Base-by-base conservation (phyloP, 2,888 invertebrate genomes). In the Seira sanloemensis region DNA sequence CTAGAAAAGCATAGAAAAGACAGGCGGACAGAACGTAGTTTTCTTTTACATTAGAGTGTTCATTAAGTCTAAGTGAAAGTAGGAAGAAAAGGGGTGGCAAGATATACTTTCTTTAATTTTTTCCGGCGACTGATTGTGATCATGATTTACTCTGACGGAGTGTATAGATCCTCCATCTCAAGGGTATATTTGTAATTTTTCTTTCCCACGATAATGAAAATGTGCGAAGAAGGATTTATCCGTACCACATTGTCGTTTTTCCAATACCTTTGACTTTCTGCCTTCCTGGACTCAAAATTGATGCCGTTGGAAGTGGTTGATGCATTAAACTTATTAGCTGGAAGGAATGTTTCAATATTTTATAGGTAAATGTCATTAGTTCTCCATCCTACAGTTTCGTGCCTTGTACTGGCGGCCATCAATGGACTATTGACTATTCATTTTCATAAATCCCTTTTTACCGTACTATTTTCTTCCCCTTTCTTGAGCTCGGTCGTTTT, bases 391-490 rank as follows among this genome's bases (percentile, higher is more conserved):
- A 37, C 12, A 12, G 4, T 12, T 37, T 37, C 4, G 4, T 37
- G 37, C 37, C 12, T 37, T 12, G 37, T 37, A 37, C 37, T 12
- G 37, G n/a, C n/a, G n/a, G n/a, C n/a, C 37, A 37, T 37, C 37
- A 37, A 37, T 37, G 12, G 5, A 37, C 37, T 50, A 67, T 54
- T n/a, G 67, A 26, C 67, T 72, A 73, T 67, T 73, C 79, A 71
- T 79, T 79, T 79, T 79, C 73, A 79, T 79, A 79, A 73, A 73
- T 78, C 78, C 18, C 25, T 24, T n/a, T 24, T 69, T 24, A 37
- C 19, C 25, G 4, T 37, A n/a, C n/a, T n/a, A n/a, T 68, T 19
- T 25, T 21, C 68, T 67, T 68, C 18, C 66, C 58, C 16, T 37
- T 65, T 46, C n/a, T n/a, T n/a, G n/a, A n/a, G n/a, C n/a, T n/a